phyloP scores from a whole-genome alignment of 2,888 invertebrate species.

The Rhamnusium bicolor region DNA sequence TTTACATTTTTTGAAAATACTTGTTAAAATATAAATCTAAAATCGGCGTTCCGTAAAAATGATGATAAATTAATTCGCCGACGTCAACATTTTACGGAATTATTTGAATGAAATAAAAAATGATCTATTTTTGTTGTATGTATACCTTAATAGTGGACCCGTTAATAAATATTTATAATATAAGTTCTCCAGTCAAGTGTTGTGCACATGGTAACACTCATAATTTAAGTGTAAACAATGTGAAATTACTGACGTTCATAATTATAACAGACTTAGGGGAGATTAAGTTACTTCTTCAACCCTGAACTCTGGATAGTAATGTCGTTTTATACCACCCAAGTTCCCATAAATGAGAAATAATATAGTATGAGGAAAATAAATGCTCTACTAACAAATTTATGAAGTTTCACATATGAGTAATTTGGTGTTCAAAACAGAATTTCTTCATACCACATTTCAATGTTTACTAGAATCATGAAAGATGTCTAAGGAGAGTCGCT shows the following conservation, averaged over 20 bases:
- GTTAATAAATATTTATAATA: slow-evolving; percentile 64
- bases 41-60: too few species aligned
- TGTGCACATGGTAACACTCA: slow-evolving; percentile 65
- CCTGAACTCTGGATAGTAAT: slow-evolving; percentile 23
- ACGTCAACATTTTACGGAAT: not conserved
- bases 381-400: not conserved
- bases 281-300: slow-evolving; percentile 55
- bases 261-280: slow-evolving; percentile 54
- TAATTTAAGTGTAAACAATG: slow-evolving; percentile 64
- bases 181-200: slow-evolving; percentile 63
- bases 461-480: not conserved
- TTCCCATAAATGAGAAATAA: not conserved
- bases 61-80: too few species aligned
- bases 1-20: too few species aligned
- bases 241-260: slow-evolving; percentile 60
- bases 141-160: slow-evolving; percentile 41
- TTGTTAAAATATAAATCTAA: too few species aligned
- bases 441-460: not conserved
- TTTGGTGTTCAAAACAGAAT: not conserved
- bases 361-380: not conserved
- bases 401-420: not conserved
- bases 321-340: slow-evolving; percentile 28
- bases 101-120: slow-evolving; percentile 29
- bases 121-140: slow-evolving; percentile 31
- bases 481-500: not conserved